Conservation (phyloP, 2,797 vertebrate genomes). For the Limosa lapponica region DNA sequence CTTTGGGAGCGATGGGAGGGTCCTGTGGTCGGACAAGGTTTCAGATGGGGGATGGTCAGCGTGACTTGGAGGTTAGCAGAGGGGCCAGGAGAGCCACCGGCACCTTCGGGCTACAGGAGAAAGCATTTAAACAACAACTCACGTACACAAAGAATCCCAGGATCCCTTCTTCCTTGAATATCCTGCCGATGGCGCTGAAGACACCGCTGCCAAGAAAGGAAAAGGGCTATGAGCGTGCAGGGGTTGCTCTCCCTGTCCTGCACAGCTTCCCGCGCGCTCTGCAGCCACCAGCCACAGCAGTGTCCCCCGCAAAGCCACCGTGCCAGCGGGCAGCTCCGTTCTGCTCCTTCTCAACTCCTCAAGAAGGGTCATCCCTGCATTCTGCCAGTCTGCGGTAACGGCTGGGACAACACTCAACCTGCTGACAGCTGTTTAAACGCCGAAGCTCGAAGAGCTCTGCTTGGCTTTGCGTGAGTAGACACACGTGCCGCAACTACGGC, state of each 20-base stretch:
- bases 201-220: conserved; percentile 78
- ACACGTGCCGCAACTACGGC: accelerated
- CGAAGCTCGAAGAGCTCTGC: not conserved
- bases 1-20: not conserved
- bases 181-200: conserved; percentile 83
- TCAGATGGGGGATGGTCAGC: not conserved
- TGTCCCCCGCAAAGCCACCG: not conserved
- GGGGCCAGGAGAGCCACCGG: not conserved
- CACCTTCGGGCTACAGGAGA: not conserved
- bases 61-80: not conserved
- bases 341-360: not conserved
- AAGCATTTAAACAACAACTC: conserved; percentile 29
- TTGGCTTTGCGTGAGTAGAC: not conserved
- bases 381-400: not conserved
- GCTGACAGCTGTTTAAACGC: not conserved
- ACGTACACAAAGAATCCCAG: conserved; percentile 90
- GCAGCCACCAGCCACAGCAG: not conserved
- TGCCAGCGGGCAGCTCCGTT: not conserved
- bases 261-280: accelerated
- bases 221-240: not conserved
- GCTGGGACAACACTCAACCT: not conserved
- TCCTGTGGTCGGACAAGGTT: not conserved
- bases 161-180: conserved; percentile 88
- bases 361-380: accelerated
- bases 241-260: not conserved